Evolutionary conservation across 2,888 invertebrate species (phyloP).

Genomic region (Agrochola lota): DNA sequence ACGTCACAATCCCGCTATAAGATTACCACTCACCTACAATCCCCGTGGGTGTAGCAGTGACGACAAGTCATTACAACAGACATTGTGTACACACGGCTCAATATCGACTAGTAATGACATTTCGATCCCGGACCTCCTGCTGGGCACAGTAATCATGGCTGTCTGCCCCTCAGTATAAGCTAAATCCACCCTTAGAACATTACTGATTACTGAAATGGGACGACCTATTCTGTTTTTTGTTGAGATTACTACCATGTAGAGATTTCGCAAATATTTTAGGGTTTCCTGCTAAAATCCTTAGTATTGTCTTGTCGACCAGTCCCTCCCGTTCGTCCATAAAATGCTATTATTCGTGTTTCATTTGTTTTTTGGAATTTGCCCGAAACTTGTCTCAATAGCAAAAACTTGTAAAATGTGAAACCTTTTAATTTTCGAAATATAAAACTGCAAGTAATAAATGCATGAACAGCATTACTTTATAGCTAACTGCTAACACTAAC

Average conservation of each 20-base stretch:
- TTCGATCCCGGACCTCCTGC: slow-evolving; percentile 23
- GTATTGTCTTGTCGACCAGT: neutral
- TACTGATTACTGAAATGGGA: neutral
- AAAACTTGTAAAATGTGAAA: neutral
- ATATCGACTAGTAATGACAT: slow-evolving; percentile 16
- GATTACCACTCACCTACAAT: neutral
- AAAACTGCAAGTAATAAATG: slow-evolving; percentile 4
- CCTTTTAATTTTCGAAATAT: slow-evolving; percentile 4
- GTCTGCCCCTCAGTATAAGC: slow-evolving; percentile 16
- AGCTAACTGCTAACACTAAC: slow-evolving; percentile 13
- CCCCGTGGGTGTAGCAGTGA: slow-evolving; percentile 26
- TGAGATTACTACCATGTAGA: slow-evolving; percentile 10
- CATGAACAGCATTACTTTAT: slow-evolving; percentile 10
- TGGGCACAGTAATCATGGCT: neutral
- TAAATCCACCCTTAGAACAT: slow-evolving; percentile 1
- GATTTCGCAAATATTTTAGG: slow-evolving; percentile 23
- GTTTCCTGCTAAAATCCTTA: neutral
- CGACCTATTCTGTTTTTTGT: neutral
- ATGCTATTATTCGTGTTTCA: neutral
- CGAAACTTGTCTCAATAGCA: neutral
- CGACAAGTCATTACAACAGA: slow-evolving; percentile 33
- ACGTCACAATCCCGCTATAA: neutral
- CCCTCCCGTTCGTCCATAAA: neutral
- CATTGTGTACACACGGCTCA: slow-evolving; percentile 13
- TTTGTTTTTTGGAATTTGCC: neutral